Percentiles rank a stretch among this genome's conserved stretches.
These are phyloP conservation scores for Drosophila limbata DNA, from an alignment of 2,888 invertebrate genomes.

Conservation along the genomic window DNA sequence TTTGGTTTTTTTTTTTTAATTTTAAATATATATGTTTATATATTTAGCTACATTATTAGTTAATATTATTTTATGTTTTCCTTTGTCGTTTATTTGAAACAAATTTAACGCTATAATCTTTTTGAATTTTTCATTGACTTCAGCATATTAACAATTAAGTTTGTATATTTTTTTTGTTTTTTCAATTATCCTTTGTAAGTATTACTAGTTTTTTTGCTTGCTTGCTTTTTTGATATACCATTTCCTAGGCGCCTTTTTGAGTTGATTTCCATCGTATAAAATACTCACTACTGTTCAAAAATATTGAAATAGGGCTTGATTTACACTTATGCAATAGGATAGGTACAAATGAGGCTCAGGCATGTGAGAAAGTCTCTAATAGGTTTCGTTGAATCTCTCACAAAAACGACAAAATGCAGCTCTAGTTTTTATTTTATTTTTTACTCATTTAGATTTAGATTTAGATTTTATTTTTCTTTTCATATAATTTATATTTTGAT, in stretches of 20 bases:
- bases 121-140: slow-evolving; percentile 56
- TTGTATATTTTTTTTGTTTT: slow-evolving; percentile 18
- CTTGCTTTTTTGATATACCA: slow-evolving; percentile 62
- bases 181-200: slow-evolving; percentile 19
- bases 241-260: slow-evolving; percentile 62
- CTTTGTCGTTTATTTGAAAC: slow-evolving; percentile 62
- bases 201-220: slow-evolving; percentile 21
- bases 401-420: slow-evolving; percentile 64
- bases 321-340: slow-evolving; percentile 78
- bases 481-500: slow-evolving; percentile 42
- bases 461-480: slow-evolving; percentile 20
- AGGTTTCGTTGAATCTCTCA: slow-evolving; percentile 53
- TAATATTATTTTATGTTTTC: slow-evolving; percentile 47
- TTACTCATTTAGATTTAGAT: slow-evolving; percentile 33
- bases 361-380: slow-evolving; percentile 75
- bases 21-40: slow-evolving; percentile 42
- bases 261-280: slow-evolving; percentile 65
- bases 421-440: slow-evolving; percentile 45
- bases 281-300: slow-evolving; percentile 70
- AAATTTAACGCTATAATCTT: slow-evolving; percentile 71
- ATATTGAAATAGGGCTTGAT: slow-evolving; percentile 71
- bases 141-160: slow-evolving; percentile 76
- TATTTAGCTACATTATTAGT: slow-evolving; percentile 68
- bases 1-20: slow-evolving; percentile 36
- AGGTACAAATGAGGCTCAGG: slow-evolving; percentile 84